phyloP scores from a whole-genome alignment of 2,113 vertebrate species.

The Channa argus region DNA sequence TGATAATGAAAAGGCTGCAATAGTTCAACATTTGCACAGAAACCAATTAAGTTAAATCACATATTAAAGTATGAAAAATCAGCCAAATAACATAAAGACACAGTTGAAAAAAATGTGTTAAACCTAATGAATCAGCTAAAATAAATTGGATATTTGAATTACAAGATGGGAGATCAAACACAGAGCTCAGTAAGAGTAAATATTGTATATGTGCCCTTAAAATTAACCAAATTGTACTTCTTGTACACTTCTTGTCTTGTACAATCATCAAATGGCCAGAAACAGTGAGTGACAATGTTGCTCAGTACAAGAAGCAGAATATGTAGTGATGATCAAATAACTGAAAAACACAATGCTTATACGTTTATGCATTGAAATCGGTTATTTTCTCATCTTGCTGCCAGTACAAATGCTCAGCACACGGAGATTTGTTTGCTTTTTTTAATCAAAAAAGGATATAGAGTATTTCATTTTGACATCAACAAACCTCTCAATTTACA shows the following conservation, averaged over 20 bases:
- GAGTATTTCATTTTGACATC: slow-evolving; percentile 96
- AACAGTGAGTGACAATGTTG: background rate
- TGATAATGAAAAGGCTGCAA: too few species aligned
- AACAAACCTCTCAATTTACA: slow-evolving; percentile 95
- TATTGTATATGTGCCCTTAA: background rate
- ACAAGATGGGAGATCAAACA: background rate
- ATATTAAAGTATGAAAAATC: too few species aligned
- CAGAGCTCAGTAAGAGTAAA: background rate
- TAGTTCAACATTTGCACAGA: too few species aligned
- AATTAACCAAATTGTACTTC: too few species aligned
- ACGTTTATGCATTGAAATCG: too few species aligned
- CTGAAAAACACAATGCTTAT: too few species aligned
- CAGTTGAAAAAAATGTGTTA: too few species aligned
- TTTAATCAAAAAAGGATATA: slow-evolving; percentile 88
- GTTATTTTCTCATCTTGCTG: background rate
- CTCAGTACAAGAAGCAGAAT: background rate
- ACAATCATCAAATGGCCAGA: background rate
- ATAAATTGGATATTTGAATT: too few species aligned
- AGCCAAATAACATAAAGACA: too few species aligned
- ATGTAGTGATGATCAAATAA: background rate
- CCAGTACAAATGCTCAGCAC: slow-evolving; percentile 55
- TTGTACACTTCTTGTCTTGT: too few species aligned
- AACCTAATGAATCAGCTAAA: too few species aligned
- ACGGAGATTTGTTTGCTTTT: slow-evolving; percentile 60
- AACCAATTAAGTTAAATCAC: too few species aligned